These are phyloP conservation scores for Lithosia quadra DNA, from an alignment of 2,888 invertebrate species.

Conservation along the genomic window DNA sequence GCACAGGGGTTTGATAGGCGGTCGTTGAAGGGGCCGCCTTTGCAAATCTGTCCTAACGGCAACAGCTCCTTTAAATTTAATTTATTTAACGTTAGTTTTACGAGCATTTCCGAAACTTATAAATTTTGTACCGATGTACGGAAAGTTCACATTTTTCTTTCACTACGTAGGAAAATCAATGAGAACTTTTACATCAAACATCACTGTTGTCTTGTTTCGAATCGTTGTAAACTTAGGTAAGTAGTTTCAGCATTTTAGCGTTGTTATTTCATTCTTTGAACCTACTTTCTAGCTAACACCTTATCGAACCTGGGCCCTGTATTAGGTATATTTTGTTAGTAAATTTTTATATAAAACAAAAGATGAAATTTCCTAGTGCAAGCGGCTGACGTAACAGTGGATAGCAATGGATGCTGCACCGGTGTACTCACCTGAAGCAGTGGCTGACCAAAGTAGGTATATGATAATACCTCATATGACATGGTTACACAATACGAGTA, in stretches of 20 bases:
- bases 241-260: not conserved
- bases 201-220: not conserved
- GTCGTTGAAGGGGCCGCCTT: not conserved
- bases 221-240: not conserved
- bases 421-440: no score
- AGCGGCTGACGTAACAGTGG: no score
- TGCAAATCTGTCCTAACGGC: not conserved
- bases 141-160: not conserved
- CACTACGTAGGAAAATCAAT: not conserved
- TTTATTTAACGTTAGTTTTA: slow-evolving; percentile 1
- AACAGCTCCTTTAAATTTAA: not conserved
- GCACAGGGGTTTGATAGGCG: not conserved
- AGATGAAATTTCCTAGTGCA: no score
- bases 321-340: not conserved
- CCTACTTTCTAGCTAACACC: not conserved
- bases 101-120: not conserved
- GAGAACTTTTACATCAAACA: not conserved
- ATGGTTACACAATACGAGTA: no score
- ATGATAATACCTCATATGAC: no score
- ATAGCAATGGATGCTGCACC: no score
- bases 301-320: not conserved
- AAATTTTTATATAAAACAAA: not conserved
- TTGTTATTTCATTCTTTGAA: not conserved
- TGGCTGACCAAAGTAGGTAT: no score
- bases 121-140: not conserved